phyloP scores from a whole-genome alignment of 2,113 vertebrate genomes.

The Clinocottus analis region DNA sequence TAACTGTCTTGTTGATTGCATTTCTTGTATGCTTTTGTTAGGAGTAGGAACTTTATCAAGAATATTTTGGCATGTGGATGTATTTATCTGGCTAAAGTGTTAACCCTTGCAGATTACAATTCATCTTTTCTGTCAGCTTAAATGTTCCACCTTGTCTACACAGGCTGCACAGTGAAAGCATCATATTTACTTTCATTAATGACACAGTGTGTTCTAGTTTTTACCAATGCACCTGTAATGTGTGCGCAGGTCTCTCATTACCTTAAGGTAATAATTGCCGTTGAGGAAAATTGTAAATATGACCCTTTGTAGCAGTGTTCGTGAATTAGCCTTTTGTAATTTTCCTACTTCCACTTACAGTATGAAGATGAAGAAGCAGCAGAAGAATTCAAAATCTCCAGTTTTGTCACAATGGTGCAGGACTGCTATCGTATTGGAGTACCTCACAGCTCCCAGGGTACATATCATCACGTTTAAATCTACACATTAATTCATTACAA shows the following conservation, averaged over 20 bases:
- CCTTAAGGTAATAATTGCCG: neutral
- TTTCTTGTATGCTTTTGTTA: neutral
- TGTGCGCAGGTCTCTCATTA: neutral
- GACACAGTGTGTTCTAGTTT: neutral
- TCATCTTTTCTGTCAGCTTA: neutral
- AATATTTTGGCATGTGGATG: neutral
- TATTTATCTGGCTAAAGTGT: neutral
- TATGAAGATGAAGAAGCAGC: constrained; percentile 97
- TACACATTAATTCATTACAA: neutral
- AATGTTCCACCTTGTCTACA: neutral
- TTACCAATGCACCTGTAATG: neutral
- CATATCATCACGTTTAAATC: constrained; percentile 7
- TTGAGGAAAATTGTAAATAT: neutral
- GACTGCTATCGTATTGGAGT: constrained; percentile 93
- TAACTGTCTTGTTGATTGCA: neutral
- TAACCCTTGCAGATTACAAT: neutral
- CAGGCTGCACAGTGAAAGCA: neutral
- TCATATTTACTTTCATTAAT: neutral
- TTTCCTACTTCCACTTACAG: constrained; percentile 70
- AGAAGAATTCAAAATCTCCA: constrained; percentile 98
- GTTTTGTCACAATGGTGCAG: constrained; percentile 97
- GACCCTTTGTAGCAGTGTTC: constrained; percentile 4
- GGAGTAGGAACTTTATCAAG: neutral
- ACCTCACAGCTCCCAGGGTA: constrained; percentile 93
- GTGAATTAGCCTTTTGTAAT: neutral